These are phyloP conservation scores for Sebastes glaucus DNA, from an alignment of 2,797 vertebrate species.

Conservation along the genomic window DNA sequence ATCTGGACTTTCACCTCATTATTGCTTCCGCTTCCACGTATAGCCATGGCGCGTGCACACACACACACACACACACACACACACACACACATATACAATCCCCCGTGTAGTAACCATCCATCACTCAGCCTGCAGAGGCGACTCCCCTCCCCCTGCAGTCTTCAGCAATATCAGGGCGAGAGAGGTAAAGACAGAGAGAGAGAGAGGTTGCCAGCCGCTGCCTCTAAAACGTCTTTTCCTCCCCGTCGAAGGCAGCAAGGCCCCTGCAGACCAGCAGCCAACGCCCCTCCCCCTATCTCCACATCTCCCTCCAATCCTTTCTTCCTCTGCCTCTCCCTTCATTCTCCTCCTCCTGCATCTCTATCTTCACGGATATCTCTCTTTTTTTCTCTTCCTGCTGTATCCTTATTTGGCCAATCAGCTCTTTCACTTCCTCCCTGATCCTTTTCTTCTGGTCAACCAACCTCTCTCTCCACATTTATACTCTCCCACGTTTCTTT, in stretches of 20 bases:
- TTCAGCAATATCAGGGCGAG: slow-evolving; percentile 24
- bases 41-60: neutral
- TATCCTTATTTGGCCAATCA: slow-evolving; percentile 8
- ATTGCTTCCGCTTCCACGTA: slow-evolving; percentile 3
- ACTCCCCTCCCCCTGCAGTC: slow-evolving; percentile 69
- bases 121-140: slow-evolving; percentile 56
- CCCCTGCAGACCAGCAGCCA: slow-evolving; percentile 59
- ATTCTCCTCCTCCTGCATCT: slow-evolving; percentile 5
- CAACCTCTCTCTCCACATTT: neutral
- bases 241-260: slow-evolving; percentile 41
- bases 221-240: slow-evolving; percentile 45
- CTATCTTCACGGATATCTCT: neutral
- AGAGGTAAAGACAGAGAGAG: slow-evolving; percentile 26
- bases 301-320: neutral
- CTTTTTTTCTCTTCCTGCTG: neutral
- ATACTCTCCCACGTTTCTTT: neutral
- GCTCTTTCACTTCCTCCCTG: neutral
- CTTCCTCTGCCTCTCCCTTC: neutral
- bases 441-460: neutral
- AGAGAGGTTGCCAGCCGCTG: slow-evolving; percentile 24
- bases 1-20: slow-evolving; percentile 45
- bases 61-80: neutral
- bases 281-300: slow-evolving; percentile 53
- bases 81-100: neutral
- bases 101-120: slow-evolving; percentile 44